Conservation (phyloP, 2,888 invertebrate genomes). For the Metallyticus violacea region DNA sequence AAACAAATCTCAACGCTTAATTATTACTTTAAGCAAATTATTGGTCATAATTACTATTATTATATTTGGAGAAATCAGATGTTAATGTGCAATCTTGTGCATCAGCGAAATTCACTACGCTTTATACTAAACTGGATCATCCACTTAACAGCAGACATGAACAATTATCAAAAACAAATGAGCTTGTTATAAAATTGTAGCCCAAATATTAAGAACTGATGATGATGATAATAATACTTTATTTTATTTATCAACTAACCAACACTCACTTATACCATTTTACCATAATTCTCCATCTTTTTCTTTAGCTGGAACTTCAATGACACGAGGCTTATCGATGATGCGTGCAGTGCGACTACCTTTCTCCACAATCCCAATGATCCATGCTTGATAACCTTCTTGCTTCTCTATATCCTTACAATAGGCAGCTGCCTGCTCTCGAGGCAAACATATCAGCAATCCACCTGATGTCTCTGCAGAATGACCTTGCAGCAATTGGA, state of each 20-base stretch:
- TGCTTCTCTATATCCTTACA: constrained; percentile 94
- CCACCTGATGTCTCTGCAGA: constrained; percentile 84
- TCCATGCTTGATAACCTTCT: constrained; percentile 95
- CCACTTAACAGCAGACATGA: too few species aligned
- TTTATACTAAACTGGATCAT: too few species aligned
- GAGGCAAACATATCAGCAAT: constrained; percentile 85
- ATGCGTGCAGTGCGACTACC: constrained; percentile 89
- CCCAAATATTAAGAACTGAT: too few species aligned
- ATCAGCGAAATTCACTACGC: too few species aligned
- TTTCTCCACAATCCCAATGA: constrained; percentile 93
- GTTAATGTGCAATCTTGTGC: too few species aligned
- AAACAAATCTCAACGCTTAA: too few species aligned
- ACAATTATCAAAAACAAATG: too few species aligned
- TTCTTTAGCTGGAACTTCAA: constrained; percentile 90
- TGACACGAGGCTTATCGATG: constrained; percentile 91
- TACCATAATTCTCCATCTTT: constrained; percentile 53
- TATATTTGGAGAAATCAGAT: too few species aligned
- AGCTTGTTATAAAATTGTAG: too few species aligned
- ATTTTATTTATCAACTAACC: not conserved
- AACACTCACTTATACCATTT: not conserved
- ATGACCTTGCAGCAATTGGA: constrained; percentile 67
- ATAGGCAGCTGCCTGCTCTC: constrained; percentile 92
- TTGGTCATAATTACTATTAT: too few species aligned
- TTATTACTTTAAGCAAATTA: too few species aligned
- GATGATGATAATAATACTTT: too few species aligned